A percentile compares a stretch with the other conserved stretches of the same genome.
Evolutionary conservation across 2,888 invertebrate genomes (phyloP).

Genomic region (Hirtodrosophila trivittata): DNA sequence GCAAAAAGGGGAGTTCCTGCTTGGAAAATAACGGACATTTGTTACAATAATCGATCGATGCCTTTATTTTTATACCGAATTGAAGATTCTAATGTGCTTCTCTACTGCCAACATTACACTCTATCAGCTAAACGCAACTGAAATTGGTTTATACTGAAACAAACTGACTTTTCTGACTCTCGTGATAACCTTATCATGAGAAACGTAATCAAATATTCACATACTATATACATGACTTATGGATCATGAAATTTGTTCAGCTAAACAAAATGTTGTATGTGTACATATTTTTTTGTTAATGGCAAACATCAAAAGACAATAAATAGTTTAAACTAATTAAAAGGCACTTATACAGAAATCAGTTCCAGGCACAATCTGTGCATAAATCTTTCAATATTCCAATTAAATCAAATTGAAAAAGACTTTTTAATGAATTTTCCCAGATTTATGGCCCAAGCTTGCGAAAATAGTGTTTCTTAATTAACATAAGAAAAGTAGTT

Average conservation of each 20-base stretch:
- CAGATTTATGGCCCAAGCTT: constrained; percentile 48
- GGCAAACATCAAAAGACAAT: constrained; percentile 31
- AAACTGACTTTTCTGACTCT: constrained; percentile 18
- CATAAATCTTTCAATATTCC: constrained; percentile 66
- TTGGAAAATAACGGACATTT: too few relatives aligned
- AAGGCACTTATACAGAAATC: constrained; percentile 17
- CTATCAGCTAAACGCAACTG: constrained; percentile 6
- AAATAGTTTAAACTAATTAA: constrained; percentile 36
- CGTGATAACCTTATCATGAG: constrained; percentile 34
- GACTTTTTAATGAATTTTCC: constrained; percentile 43
- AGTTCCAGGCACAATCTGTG: constrained; percentile 21
- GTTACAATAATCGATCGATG: too few relatives aligned
- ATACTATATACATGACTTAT: not conserved
- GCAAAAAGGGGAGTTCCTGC: too few relatives aligned
- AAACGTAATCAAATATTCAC: constrained; percentile 18
- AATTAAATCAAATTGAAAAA: constrained; percentile 37
- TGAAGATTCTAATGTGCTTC: too few relatives aligned
- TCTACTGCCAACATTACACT: not conserved
- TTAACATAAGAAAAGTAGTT: constrained; percentile 30
- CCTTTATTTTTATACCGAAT: too few relatives aligned
- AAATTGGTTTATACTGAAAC: constrained; percentile 8
- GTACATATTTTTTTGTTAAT: constrained; percentile 4
- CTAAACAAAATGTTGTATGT: not conserved
- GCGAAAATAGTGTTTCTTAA: constrained; percentile 30
- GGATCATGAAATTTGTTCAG: constrained; percentile 1